A percentile compares a stretch with the other conserved stretches of the same genome.
Evolutionary conservation across 2,888 invertebrate genomes (phyloP).

Genomic region (Oscheius sp.): DNA sequence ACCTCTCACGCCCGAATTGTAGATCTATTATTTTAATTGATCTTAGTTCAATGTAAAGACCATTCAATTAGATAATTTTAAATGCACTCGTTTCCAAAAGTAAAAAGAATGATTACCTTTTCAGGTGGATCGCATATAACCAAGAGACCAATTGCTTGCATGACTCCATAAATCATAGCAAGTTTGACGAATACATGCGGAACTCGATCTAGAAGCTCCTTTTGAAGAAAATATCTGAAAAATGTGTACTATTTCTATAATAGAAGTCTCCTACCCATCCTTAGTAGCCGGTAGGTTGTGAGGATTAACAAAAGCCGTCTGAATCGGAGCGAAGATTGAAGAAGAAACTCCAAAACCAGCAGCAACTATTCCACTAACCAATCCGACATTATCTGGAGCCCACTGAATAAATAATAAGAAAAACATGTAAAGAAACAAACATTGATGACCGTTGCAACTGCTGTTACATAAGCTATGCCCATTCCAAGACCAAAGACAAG

Average conservation of each 20-base stretch:
- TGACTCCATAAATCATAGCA: slow-evolving; percentile 60
- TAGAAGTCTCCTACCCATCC: slow-evolving; percentile 58
- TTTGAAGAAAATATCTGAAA: slow-evolving; percentile 56
- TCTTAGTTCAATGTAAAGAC: neutral
- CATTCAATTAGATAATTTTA: too few species aligned
- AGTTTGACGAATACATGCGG: slow-evolving; percentile 59
- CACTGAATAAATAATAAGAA: slow-evolving; percentile 48
- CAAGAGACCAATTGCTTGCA: slow-evolving; percentile 65
- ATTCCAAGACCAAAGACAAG: slow-evolving; percentile 67
- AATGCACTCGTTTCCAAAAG: too few species aligned
- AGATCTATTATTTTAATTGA: slow-evolving; percentile 4
- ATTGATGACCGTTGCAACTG: slow-evolving; percentile 67
- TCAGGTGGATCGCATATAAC: slow-evolving; percentile 68
- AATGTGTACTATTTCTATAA: neutral
- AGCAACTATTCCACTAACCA: slow-evolving; percentile 68
- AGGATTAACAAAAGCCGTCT: slow-evolving; percentile 66
- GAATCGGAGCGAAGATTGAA: slow-evolving; percentile 69
- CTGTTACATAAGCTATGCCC: slow-evolving; percentile 69
- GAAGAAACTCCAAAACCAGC: slow-evolving; percentile 68
- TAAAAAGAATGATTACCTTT: slow-evolving; percentile 45
- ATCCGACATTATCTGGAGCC: slow-evolving; percentile 68
- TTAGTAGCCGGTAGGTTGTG: slow-evolving; percentile 59
- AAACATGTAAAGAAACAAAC: slow-evolving; percentile 33
- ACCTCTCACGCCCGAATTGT: slow-evolving; percentile 14
- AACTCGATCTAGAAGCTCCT: slow-evolving; percentile 57